phyloP scores from a whole-genome alignment of 2,888 invertebrate species.

The Nephrotoma flavescens region DNA sequence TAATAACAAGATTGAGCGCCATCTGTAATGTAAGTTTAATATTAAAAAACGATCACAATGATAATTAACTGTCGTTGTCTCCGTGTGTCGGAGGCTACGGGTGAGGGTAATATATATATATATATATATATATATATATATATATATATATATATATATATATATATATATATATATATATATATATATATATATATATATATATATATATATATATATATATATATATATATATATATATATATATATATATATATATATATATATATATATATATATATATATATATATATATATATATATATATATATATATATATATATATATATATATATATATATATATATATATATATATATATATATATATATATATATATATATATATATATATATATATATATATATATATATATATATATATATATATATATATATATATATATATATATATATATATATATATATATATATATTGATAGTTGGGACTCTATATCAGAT shows the following conservation, averaged over 20 bases:
- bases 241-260: background rate
- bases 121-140: background rate
- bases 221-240: too few relatives aligned
- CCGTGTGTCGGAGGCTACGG: background rate
- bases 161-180: too few relatives aligned
- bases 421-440: too few relatives aligned
- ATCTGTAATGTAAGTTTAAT: background rate
- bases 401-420: too few relatives aligned
- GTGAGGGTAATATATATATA: background rate
- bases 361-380: background rate
- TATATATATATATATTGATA: background rate
- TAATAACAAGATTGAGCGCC: background rate
- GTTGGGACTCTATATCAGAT: background rate
- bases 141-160: too few relatives aligned
- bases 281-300: too few relatives aligned
- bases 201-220: background rate
- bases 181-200: too few relatives aligned
- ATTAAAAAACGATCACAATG: background rate
- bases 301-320: too few relatives aligned
- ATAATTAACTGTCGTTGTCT: too few relatives aligned
- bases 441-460: too few relatives aligned
- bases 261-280: background rate
- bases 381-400: too few relatives aligned
- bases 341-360: background rate
- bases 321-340: too few relatives aligned